Conservation (phyloP, 2,888 invertebrate species). For the Phengaris arion region DNA sequence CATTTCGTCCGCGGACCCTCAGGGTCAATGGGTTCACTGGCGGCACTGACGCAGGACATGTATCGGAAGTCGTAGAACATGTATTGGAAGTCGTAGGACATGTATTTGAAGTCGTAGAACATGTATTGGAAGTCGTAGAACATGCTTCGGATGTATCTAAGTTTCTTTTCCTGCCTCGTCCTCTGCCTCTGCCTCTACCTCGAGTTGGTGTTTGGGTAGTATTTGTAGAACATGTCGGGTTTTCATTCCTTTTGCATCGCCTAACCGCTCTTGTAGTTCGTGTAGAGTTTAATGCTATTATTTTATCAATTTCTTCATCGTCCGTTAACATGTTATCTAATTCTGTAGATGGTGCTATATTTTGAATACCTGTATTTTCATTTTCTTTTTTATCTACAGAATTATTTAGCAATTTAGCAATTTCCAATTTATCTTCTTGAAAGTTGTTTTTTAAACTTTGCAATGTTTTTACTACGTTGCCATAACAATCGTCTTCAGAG, state of each 20-base stretch:
- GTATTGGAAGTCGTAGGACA: neutral
- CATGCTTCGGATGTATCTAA: neutral
- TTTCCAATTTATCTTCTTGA: slow-evolving; percentile 46
- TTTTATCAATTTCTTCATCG: slow-evolving; percentile 29
- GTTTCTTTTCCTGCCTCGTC: slow-evolving; percentile 23
- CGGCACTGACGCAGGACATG: neutral
- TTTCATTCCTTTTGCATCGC: slow-evolving; percentile 33
- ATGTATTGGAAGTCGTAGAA: neutral
- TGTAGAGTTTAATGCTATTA: slow-evolving; percentile 32
- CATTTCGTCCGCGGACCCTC: neutral
- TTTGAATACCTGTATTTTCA: neutral
- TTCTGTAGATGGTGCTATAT: neutral
- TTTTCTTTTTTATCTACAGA: slow-evolving; percentile 34
- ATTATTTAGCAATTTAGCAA: slow-evolving; percentile 43
- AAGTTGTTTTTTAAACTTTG: slow-evolving; percentile 53
- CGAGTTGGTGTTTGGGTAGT: slow-evolving; percentile 27
- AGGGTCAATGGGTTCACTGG: neutral
- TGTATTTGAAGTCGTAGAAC: neutral
- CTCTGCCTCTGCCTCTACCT: slow-evolving; percentile 31
- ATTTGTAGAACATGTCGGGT: slow-evolving; percentile 26
- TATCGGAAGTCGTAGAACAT: neutral
- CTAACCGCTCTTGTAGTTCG: slow-evolving; percentile 17
- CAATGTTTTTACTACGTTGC: slow-evolving; percentile 56
- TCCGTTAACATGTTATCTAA: slow-evolving; percentile 23
- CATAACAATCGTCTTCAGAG: slow-evolving; percentile 69